A percentile compares a stretch with the other conserved stretches of the same genome.
phyloP scores from a whole-genome alignment of 2,113 vertebrate genomes.

The Pseudolaguvia tuberculata region DNA sequence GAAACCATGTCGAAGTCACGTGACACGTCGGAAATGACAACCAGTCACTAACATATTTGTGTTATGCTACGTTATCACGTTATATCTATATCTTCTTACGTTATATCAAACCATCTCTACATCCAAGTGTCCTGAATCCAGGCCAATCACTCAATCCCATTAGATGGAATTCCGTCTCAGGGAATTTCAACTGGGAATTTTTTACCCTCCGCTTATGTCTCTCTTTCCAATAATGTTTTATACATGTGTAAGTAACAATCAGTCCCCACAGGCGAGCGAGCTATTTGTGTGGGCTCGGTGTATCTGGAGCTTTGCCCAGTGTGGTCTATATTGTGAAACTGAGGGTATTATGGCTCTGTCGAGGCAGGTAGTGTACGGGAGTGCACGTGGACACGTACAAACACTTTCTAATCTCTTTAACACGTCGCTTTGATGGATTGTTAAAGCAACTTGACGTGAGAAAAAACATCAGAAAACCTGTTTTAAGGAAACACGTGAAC shows the following conservation, averaged over 20 bases:
- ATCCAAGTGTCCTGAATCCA: slow-evolving; percentile 64
- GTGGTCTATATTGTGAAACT: slow-evolving; percentile 23
- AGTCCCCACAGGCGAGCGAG: slow-evolving; percentile 18
- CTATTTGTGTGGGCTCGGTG: slow-evolving; percentile 41
- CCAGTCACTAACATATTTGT: no score
- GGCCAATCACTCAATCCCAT: slow-evolving; percentile 69
- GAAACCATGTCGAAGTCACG: slow-evolving; percentile 23
- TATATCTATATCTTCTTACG: no score
- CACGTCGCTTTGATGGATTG: neutral
- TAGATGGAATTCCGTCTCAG: slow-evolving; percentile 63
- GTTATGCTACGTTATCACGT: no score
- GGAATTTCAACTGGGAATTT: slow-evolving; percentile 58
- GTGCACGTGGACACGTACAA: slow-evolving; percentile 31
- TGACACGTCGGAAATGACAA: no score
- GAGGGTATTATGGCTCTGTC: slow-evolving; percentile 23
- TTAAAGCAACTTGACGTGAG: neutral
- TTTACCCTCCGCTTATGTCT: neutral
- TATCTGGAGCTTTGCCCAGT: slow-evolving; percentile 29
- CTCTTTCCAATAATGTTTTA: slow-evolving; percentile 22
- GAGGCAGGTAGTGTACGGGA: slow-evolving; percentile 36
- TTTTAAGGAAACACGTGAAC: neutral
- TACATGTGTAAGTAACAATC: slow-evolving; percentile 44
- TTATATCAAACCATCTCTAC: no score
- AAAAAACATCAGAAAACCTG: neutral
- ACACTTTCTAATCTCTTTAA: slow-evolving; percentile 1